A percentile compares a stretch with the other conserved stretches of the same genome.
phyloP scores from a whole-genome alignment of 2,797 vertebrate species.

The Furcifer pardalis region DNA sequence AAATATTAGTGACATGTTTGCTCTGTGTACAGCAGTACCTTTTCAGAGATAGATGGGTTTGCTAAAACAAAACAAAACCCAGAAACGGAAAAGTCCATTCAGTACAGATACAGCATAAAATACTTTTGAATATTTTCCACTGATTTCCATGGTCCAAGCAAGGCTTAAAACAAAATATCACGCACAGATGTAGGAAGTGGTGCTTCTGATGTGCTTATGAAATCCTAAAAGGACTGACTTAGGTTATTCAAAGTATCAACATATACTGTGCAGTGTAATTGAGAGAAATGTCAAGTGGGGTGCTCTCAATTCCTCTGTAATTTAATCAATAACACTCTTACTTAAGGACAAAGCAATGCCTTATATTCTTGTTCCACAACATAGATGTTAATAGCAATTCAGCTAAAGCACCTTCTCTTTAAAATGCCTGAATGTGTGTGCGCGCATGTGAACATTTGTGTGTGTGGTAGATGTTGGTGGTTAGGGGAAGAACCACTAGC shows the following conservation, averaged over 20 bases:
- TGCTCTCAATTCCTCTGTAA: slow-evolving; percentile 56
- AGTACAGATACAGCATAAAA: slow-evolving; percentile 55
- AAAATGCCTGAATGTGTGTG: neutral
- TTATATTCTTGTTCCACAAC: slow-evolving; percentile 45
- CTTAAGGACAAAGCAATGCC: slow-evolving; percentile 53
- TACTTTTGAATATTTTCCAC: slow-evolving; percentile 56
- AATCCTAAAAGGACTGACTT: slow-evolving; percentile 53
- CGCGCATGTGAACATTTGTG: too few species aligned
- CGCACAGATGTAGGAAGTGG: slow-evolving; percentile 52
- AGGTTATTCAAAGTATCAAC: slow-evolving; percentile 60
- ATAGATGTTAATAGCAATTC: slow-evolving; percentile 48
- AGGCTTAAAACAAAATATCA: slow-evolving; percentile 63
- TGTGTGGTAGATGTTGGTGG: neutral
- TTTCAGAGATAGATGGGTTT: slow-evolving; percentile 64
- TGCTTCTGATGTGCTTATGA: slow-evolving; percentile 58
- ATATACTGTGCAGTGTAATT: slow-evolving; percentile 51
- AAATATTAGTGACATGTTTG: slow-evolving; percentile 59
- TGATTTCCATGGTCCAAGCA: slow-evolving; percentile 56
- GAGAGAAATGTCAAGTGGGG: slow-evolving; percentile 58
- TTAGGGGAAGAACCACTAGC: slow-evolving; percentile 8
- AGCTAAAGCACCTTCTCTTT: slow-evolving; percentile 17
- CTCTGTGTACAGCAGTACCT: slow-evolving; percentile 56
- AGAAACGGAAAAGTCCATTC: slow-evolving; percentile 65
- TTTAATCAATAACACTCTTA: slow-evolving; percentile 54
- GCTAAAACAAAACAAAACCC: slow-evolving; percentile 69